Conservation (phyloP, 2,797 vertebrate species). For the Threskiornis aethiopicus region DNA sequence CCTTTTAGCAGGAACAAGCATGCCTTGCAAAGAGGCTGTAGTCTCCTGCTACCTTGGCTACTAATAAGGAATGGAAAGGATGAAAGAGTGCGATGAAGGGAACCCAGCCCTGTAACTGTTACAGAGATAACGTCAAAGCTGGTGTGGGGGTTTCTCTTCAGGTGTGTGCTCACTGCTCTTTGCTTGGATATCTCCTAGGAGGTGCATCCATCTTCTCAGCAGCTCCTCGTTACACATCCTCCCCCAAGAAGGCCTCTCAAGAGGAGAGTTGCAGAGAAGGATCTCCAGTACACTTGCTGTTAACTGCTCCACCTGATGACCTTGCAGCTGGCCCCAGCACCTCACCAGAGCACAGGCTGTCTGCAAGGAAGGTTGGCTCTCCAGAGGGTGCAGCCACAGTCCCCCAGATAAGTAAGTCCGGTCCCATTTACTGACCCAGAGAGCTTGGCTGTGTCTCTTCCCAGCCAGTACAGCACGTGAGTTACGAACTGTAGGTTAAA, state of each 20-base stretch:
- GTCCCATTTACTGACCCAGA: background rate
- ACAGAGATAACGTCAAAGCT: background rate
- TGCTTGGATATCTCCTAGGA: background rate
- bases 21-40: background rate
- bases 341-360: background rate
- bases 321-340: background rate
- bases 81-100: background rate
- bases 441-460: background rate
- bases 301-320: slow-evolving; percentile 45
- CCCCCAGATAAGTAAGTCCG: background rate
- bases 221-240: slow-evolving; percentile 15
- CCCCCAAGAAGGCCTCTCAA: slow-evolving; percentile 32
- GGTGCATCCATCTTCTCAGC: slow-evolving; percentile 25
- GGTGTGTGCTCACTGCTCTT: background rate
- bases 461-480: background rate
- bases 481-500: background rate
- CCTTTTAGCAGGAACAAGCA: background rate
- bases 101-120: background rate
- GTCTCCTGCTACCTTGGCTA: background rate
- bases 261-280: slow-evolving; percentile 33
- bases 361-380: background rate
- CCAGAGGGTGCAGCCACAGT: background rate
- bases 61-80: background rate
- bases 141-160: background rate
- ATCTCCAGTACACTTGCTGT: slow-evolving; percentile 83